phyloP scores from a whole-genome alignment of 2,888 invertebrate genomes.

The Drosophila putrida region DNA sequence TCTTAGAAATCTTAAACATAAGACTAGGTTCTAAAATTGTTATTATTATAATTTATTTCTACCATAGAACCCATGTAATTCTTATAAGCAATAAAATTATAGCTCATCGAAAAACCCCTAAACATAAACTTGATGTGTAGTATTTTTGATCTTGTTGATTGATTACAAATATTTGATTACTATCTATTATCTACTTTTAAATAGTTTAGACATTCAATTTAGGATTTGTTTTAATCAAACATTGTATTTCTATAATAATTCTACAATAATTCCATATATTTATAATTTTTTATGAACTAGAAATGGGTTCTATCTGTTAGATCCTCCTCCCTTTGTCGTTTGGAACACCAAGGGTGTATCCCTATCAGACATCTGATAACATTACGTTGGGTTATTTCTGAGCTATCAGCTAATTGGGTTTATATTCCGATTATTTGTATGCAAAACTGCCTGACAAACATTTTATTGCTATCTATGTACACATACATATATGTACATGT shows the following conservation, averaged over 20 bases:
- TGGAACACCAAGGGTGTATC: neutral
- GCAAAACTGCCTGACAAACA: conserved; percentile 23
- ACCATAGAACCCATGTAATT: no score
- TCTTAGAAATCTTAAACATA: neutral
- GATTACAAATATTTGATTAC: no score
- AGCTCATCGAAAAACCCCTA: no score
- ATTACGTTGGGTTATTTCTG: neutral
- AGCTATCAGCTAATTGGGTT: conserved; percentile 25
- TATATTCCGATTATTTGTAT: conserved; percentile 10
- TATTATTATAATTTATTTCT: no score
- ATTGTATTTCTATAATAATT: neutral
- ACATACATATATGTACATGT: neutral
- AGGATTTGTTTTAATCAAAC: no score
- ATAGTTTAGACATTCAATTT: no score
- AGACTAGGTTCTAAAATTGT: neutral
- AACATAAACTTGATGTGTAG: no score
- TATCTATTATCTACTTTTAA: no score
- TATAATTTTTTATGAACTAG: no score
- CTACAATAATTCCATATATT: neutral
- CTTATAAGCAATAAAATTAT: no score
- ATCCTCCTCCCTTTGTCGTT: neutral
- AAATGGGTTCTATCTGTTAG: neutral
- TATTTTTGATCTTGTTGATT: no score
- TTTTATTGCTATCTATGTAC: conserved; percentile 1
- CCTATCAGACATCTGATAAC: conserved; percentile 13